A percentile compares a stretch with the other conserved stretches of the same genome.
These are phyloP conservation scores for Eupithecia abbreviata DNA, from an alignment of 2,888 invertebrate species.

Conservation along the genomic window DNA sequence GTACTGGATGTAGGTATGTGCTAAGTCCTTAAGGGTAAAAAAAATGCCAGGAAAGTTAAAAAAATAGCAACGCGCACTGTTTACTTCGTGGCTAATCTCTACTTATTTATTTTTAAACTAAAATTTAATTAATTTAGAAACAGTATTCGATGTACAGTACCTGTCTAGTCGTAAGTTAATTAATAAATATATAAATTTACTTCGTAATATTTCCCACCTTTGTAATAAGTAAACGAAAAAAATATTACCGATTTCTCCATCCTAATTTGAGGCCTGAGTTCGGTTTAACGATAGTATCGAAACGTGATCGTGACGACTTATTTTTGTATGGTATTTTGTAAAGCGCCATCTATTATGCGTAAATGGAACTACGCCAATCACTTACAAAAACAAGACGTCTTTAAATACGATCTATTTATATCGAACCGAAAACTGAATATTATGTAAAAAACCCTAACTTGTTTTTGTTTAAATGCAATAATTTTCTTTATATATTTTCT, in stretches of 20 bases:
- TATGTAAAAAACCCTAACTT: neutral
- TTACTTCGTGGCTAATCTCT: constrained; percentile 35
- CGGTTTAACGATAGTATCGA: neutral
- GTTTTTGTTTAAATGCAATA: neutral
- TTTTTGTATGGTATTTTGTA: neutral
- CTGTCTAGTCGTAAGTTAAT: constrained; percentile 80
- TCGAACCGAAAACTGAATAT: neutral
- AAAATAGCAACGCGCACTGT: neutral
- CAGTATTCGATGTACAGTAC: constrained; percentile 82
- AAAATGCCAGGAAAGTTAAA: neutral
- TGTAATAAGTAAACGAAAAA: constrained; percentile 23
- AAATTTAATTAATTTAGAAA: constrained; percentile 45
- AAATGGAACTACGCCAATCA: neutral
- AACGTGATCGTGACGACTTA: neutral
- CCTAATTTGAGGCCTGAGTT: neutral
- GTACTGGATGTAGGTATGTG: neutral
- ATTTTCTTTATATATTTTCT: constrained; percentile 6
- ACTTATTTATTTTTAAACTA: constrained; percentile 47
- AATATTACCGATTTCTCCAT: neutral
- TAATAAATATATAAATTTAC: constrained; percentile 52
- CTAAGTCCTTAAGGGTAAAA: neutral
- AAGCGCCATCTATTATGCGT: neutral
- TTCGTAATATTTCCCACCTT: constrained; percentile 61
- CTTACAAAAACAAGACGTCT: neutral
- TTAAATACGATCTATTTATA: neutral